Percentiles rank a stretch among this genome's conserved stretches.
Evolutionary conservation across 2,888 invertebrate genomes (phyloP).

Genomic region (Andrena hattorfiana): DNA sequence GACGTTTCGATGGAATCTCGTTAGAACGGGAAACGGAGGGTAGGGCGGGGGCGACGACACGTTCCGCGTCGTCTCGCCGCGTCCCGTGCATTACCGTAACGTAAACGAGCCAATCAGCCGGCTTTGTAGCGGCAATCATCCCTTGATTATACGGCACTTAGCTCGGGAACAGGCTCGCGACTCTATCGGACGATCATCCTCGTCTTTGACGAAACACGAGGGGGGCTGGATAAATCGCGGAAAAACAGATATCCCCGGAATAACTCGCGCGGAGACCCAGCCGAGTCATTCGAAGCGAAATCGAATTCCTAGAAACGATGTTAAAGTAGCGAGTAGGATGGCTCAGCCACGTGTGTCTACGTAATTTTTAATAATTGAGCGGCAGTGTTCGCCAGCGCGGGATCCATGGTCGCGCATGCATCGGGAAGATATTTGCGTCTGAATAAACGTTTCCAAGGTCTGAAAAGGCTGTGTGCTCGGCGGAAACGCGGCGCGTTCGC

Average conservation of each 20-base stretch:
- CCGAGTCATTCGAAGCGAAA: neutral
- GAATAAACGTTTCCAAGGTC: slow-evolving; percentile 25
- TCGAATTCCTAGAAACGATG: neutral
- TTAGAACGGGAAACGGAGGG: slow-evolving; percentile 15
- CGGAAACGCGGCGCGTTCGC: slow-evolving; percentile 59
- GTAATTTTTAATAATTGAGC: too few species aligned
- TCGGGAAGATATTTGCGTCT: neutral
- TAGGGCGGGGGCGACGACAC: slow-evolving; percentile 10
- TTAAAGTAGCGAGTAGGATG: neutral
- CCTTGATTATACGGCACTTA: slow-evolving; percentile 80
- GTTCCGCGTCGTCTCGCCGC: slow-evolving; percentile 40
- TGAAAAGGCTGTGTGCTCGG: slow-evolving; percentile 17
- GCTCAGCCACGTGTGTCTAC: neutral
- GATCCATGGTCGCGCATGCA: too few species aligned
- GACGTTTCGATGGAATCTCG: slow-evolving; percentile 57
- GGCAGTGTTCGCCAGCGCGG: too few species aligned
- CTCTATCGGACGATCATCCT: slow-evolving; percentile 58
- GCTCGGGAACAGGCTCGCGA: slow-evolving; percentile 70
- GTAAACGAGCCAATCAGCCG: slow-evolving; percentile 83
- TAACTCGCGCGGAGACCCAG: neutral
- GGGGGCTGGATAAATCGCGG: slow-evolving; percentile 41
- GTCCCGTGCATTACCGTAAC: slow-evolving; percentile 69
- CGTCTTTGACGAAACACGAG: slow-evolving; percentile 49
- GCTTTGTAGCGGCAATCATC: slow-evolving; percentile 81
- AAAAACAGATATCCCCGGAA: slow-evolving; percentile 30